Evolutionary conservation across 2,113 vertebrate genomes (phyloP).

Genomic region (Nibea coibor): DNA sequence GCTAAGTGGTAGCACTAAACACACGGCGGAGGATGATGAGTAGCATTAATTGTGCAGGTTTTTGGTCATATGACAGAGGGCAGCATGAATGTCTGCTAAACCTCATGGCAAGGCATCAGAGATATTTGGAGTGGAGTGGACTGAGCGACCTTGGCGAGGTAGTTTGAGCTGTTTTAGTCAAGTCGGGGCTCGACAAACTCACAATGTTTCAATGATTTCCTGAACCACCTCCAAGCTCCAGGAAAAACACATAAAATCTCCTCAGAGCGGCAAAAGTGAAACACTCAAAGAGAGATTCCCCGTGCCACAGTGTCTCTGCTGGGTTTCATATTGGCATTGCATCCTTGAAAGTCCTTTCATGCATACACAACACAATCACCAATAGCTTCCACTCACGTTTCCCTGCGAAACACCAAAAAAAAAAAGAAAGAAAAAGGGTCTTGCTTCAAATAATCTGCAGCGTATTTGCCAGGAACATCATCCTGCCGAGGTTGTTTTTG

Average conservation of each 20-base stretch:
- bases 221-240: too few relatives aligned
- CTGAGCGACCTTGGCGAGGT: too few relatives aligned
- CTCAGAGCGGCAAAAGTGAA: background rate
- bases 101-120: background rate
- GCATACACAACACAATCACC: slow-evolving; percentile 12
- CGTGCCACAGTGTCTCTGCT: background rate
- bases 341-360: background rate
- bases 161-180: background rate
- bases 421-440: slow-evolving; percentile 23
- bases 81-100: background rate
- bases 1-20: background rate
- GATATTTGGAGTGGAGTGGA: background rate
- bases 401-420: slow-evolving; percentile 17
- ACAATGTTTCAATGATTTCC: background rate
- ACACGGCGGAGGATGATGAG: background rate
- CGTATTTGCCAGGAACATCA: slow-evolving; percentile 71
- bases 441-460: slow-evolving; percentile 54
- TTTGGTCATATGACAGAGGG: background rate
- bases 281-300: background rate
- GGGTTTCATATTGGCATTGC: background rate
- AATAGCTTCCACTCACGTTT: slow-evolving; percentile 32
- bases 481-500: slow-evolving; percentile 74
- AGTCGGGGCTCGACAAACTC: background rate
- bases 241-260: background rate
- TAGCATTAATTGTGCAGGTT: background rate